Conservation (phyloP, 2,888 invertebrate species). For the Oxyscelio sp. region DNA sequence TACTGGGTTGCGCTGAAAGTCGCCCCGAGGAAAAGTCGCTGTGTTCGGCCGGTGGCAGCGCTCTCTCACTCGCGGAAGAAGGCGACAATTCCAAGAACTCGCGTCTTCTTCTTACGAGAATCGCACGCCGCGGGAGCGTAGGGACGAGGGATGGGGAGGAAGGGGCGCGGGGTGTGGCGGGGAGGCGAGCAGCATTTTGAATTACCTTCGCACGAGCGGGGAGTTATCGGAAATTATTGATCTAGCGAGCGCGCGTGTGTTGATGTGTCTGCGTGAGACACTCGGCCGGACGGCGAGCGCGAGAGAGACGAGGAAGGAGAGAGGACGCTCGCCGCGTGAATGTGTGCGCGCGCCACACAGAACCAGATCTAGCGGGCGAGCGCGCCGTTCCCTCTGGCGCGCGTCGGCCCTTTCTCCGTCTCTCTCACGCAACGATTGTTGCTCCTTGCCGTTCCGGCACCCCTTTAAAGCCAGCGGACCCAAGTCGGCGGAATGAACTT, state of each 20-base stretch:
- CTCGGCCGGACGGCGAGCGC: neutral
- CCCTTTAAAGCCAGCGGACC: too few species aligned
- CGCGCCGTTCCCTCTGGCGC: conserved; percentile 86
- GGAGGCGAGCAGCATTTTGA: conserved; percentile 54
- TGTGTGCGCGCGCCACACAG: conserved; percentile 60
- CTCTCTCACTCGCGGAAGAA: conserved; percentile 47
- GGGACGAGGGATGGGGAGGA: neutral
- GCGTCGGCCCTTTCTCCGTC: conserved; percentile 83
- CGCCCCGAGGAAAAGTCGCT: conserved; percentile 28
- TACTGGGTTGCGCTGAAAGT: neutral
- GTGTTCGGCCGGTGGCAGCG: conserved; percentile 10
- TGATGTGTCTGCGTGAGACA: conserved; percentile 32
- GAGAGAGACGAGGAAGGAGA: conserved; percentile 31
- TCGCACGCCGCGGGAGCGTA: neutral
- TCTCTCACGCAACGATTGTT: conserved; percentile 38
- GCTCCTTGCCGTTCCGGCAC: too few species aligned
- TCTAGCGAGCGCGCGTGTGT: conserved; percentile 75
- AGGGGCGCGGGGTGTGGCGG: neutral
- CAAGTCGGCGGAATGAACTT: too few species aligned
- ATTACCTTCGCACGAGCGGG: conserved; percentile 63
- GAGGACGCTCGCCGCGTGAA: conserved; percentile 28
- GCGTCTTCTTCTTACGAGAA: conserved; percentile 48
- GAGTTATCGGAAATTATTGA: conserved; percentile 85
- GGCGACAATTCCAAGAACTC: conserved; percentile 42
- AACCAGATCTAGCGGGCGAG: conserved; percentile 77